Evolutionary conservation across 2,888 invertebrate genomes (phyloP).

Genomic region (Andrena flavipes): DNA sequence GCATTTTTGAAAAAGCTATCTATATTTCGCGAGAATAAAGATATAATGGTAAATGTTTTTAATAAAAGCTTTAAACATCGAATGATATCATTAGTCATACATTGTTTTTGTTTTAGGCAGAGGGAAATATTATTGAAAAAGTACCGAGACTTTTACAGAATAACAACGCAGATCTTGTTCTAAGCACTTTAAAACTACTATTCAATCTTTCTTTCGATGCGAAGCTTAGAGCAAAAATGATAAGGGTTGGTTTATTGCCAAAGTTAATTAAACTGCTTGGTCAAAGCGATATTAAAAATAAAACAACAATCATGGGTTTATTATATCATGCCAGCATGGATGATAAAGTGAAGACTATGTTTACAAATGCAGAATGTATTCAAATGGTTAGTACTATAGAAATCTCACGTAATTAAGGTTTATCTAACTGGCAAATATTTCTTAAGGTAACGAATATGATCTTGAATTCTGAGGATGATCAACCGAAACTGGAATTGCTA

Average conservation of each 20-base stretch:
- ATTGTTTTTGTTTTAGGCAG: slow-evolving; percentile 84
- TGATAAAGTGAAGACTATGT: slow-evolving; percentile 96
- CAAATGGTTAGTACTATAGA: slow-evolving; percentile 88
- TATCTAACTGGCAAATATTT: slow-evolving; percentile 30
- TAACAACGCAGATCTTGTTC: slow-evolving; percentile 89
- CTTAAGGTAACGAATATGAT: slow-evolving; percentile 91
- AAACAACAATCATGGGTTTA: slow-evolving; percentile 91
- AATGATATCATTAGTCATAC: slow-evolving; percentile 7
- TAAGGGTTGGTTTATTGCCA: slow-evolving; percentile 94
- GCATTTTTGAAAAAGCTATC: slow-evolving; percentile 98
- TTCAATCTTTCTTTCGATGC: slow-evolving; percentile 98
- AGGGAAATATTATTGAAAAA: slow-evolving; percentile 92
- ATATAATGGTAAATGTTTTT: slow-evolving; percentile 89
- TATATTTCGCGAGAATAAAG: slow-evolving; percentile 97
- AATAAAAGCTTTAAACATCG: neutral
- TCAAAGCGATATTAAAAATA: slow-evolving; percentile 91
- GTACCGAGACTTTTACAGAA: slow-evolving; percentile 91
- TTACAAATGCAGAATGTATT: slow-evolving; percentile 97
- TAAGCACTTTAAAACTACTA: slow-evolving; percentile 94
- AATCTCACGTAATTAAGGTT: slow-evolving; percentile 1
- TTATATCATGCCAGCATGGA: slow-evolving; percentile 98
- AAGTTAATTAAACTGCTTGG: slow-evolving; percentile 94
- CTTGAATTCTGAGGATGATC: slow-evolving; percentile 89
- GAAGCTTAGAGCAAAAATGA: slow-evolving; percentile 94
- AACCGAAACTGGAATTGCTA: slow-evolving; percentile 90